Conservation (phyloP, 1,140 invertebrate species). For the Philopotamus ludificatus region DNA sequence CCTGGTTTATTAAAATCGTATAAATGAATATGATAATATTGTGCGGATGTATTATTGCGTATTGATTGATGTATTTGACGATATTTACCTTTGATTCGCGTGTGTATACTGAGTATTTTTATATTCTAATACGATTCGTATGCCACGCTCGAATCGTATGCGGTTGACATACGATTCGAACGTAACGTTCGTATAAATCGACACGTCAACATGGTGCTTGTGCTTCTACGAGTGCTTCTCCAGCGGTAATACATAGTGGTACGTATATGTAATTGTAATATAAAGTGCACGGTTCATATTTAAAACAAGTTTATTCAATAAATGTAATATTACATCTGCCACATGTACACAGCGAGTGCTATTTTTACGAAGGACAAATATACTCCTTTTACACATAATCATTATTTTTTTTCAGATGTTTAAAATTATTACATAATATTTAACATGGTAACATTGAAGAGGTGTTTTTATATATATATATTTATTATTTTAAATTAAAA, state of each 20-base stretch:
- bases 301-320: slow-evolving; percentile 41
- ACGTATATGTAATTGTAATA: slow-evolving; percentile 18
- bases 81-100: no score
- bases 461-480: slow-evolving; percentile 29
- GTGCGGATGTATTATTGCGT: no score
- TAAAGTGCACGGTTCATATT: slow-evolving; percentile 37
- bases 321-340: slow-evolving; percentile 41
- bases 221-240: slow-evolving; percentile 39
- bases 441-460: slow-evolving; percentile 40
- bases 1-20: slow-evolving; percentile 28
- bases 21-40: no score
- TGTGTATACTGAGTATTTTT: no score
- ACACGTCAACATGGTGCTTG: slow-evolving; percentile 36
- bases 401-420: slow-evolving; percentile 28
- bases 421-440: slow-evolving; percentile 20
- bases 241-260: slow-evolving; percentile 28
- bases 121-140: no score
- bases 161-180: no score
- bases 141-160: no score
- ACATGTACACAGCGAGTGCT: slow-evolving; percentile 37
- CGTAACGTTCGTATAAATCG: no score
- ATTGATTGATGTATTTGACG: no score
- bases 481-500: slow-evolving; percentile 29
- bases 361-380: slow-evolving; percentile 34
- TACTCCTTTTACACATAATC: slow-evolving; percentile 34